These are phyloP conservation scores for Silurus meridionalis DNA, from an alignment of 2,113 vertebrate species.

Conservation along the genomic window DNA sequence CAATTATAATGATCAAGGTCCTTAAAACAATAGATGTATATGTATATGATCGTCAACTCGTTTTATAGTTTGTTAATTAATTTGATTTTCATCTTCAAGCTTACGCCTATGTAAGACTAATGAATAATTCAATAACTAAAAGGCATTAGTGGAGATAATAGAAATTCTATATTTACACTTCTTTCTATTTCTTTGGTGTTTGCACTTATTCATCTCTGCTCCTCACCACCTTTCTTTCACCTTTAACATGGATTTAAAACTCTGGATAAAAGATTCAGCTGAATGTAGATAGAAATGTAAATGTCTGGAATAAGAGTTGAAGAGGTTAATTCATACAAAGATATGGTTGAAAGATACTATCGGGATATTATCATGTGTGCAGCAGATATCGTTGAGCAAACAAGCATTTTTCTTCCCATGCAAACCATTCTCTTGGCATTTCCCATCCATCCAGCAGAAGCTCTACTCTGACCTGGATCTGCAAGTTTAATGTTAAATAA, in stretches of 20 bases:
- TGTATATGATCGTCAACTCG: background rate
- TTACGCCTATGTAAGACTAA: background rate
- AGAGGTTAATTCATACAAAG: background rate
- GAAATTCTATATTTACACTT: background rate
- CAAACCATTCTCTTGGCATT: background rate
- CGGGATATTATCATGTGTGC: background rate
- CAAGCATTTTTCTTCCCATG: background rate
- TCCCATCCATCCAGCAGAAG: background rate
- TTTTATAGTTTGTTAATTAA: background rate
- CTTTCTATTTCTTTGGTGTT: background rate
- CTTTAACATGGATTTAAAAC: background rate
- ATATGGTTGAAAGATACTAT: background rate
- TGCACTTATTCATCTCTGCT: background rate
- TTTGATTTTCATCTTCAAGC: background rate
- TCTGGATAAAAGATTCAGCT: background rate
- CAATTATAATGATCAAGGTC: background rate
- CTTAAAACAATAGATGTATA: too few species aligned
- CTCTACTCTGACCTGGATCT: background rate
- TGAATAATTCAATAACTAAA: background rate
- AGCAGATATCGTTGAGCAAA: background rate
- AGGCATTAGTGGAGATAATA: background rate
- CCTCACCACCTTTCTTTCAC: background rate
- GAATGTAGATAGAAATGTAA: background rate
- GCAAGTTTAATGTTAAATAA: background rate
- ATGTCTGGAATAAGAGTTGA: background rate